phyloP scores from a whole-genome alignment of 2,797 vertebrate genomes.

The Balearica regulorum region DNA sequence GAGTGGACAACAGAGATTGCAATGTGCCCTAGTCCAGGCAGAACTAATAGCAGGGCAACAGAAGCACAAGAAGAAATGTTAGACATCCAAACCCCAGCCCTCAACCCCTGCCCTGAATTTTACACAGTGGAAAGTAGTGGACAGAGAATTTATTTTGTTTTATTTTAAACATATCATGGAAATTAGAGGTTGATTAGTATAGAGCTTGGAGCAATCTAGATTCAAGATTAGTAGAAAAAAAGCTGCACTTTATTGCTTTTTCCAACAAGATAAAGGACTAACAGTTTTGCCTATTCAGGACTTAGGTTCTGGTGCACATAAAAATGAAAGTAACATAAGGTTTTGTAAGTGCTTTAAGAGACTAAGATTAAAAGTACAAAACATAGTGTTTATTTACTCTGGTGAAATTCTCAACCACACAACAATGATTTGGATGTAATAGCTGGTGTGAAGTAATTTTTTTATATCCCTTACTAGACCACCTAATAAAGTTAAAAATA shows the following conservation, averaged over 20 bases:
- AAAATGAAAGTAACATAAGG: background rate
- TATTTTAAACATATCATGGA: background rate
- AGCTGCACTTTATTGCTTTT: background rate
- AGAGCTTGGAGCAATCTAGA: background rate
- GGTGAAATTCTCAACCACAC: background rate
- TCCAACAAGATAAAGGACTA: background rate
- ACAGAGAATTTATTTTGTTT: background rate
- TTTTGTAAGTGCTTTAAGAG: background rate
- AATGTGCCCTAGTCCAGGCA: background rate
- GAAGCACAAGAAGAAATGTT: background rate
- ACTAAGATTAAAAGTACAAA: background rate
- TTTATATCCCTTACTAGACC: background rate
- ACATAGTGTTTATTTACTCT: background rate
- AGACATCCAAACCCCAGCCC: background rate
- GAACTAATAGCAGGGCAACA: background rate
- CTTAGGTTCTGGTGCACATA: background rate
- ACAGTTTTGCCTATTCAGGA: background rate
- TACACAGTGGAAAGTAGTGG: background rate
- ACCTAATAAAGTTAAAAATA: background rate
- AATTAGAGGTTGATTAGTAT: background rate
- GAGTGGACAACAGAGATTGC: background rate
- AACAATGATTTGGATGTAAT: background rate
- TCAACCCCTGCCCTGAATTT: background rate
- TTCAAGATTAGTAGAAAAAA: background rate
- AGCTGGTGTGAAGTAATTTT: background rate